These are phyloP conservation scores for Cistogaster globosa DNA, from an alignment of 2,888 invertebrate genomes.

Conservation along the genomic window DNA sequence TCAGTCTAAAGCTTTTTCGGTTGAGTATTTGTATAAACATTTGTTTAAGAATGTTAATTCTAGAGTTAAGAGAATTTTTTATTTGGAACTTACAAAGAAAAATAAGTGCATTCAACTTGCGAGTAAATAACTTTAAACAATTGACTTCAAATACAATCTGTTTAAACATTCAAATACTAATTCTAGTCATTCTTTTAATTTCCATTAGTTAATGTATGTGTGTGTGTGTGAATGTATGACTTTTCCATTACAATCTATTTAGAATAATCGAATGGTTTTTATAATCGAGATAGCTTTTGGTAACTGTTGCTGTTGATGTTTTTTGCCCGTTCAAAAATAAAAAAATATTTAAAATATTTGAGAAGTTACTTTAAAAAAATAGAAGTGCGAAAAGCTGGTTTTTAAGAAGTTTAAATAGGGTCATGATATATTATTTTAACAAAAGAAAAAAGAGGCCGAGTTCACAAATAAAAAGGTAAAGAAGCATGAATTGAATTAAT, in stretches of 20 bases:
- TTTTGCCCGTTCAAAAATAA: constrained; percentile 24
- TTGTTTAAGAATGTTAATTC: constrained; percentile 39
- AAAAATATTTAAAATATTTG: constrained; percentile 60
- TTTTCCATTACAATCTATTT: constrained; percentile 56
- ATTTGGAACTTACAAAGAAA: constrained; percentile 7
- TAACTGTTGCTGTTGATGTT: constrained; percentile 38
- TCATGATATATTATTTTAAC: too few species aligned
- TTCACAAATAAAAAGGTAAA: too few species aligned
- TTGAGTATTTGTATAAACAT: constrained; percentile 32
- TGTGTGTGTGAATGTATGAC: neutral
- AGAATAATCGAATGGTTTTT: constrained; percentile 46
- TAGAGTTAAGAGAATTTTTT: constrained; percentile 26
- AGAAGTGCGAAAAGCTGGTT: neutral
- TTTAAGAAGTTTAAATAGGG: too few species aligned
- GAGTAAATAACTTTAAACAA: constrained; percentile 48
- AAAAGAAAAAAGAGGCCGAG: too few species aligned
- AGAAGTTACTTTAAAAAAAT: neutral
- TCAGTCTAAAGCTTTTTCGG: constrained; percentile 6
- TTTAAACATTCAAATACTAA: constrained; percentile 17
- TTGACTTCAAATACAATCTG: constrained; percentile 13
- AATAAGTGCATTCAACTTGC: constrained; percentile 52
- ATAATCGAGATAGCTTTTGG: constrained; percentile 38
- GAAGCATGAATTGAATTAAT: too few species aligned
- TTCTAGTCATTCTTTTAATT: constrained; percentile 25
- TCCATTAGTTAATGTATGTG: neutral